Evolutionary conservation across 2,888 invertebrate genomes (phyloP), one percentile per base, ranked within the genome.

Genomic region (Gisinianus flammeolus): DNA sequence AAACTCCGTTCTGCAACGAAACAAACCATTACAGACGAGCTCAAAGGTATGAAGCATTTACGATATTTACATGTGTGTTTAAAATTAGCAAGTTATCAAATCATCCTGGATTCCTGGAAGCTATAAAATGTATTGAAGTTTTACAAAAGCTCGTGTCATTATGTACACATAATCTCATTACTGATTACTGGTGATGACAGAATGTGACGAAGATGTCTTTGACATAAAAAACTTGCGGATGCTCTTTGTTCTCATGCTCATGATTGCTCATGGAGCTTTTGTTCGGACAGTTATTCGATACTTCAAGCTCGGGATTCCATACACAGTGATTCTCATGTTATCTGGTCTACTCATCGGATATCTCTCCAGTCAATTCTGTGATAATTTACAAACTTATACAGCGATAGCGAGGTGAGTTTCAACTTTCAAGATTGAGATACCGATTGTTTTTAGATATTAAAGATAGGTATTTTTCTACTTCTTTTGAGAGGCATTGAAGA

Each of bases 261-360:
- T 83, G 74, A 75, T 83, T 28, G 76, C 75, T 0, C 80, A 78
- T 69, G 83, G 82, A 4, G 83, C 81, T 0, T 54, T 81, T 31
- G 81, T 83, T 12, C 77, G 83, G 10, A 79, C 81, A 0, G 10
- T 81, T 3, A 52, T 81, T 12, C 56, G 69, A 1, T 56, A 56
- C 12, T 79, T 78, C 56, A 73, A 79, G n/a, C 26, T 85, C 0
- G 71, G 78, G 31, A 58, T 88, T 2, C 88, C 88, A 0, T 88
- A 88, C 85, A 88, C 88, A 3, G 87, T 87, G 0, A 82, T 87
- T 12, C 82, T 88, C 19, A 85, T 88, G 76, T 82, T 87, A 0
- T 83, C 87, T 31, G 88, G 87, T 3, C 83, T 85, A 28, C 58
- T 86, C 35, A 82, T 87, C 78, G 88, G 88, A 22, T 35, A 72